Percentiles rank a stretch among this genome's conserved stretches.
Conservation (phyloP, 2,888 invertebrate genomes). For the Drosophila paramelanica region DNA sequence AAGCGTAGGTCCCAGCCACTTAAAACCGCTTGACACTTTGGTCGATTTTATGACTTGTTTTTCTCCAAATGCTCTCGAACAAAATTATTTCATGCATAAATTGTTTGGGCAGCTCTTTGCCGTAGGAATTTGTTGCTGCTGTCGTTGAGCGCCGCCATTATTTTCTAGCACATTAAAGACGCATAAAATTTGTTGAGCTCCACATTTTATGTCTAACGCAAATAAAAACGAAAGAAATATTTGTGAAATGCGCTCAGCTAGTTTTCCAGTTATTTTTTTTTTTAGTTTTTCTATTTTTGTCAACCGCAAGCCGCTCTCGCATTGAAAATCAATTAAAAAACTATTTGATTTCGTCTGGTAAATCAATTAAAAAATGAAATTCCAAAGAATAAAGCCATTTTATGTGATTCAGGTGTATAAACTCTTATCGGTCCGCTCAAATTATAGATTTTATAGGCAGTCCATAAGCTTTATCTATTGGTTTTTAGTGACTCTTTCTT, state of each 20-base stretch:
- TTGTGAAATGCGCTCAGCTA: slow-evolving; percentile 35
- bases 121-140: slow-evolving; percentile 9
- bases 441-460: slow-evolving; percentile 67
- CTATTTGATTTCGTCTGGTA: slow-evolving; percentile 53
- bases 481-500: slow-evolving; percentile 40
- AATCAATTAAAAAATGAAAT: slow-evolving; percentile 70
- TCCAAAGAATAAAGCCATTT: slow-evolving; percentile 75
- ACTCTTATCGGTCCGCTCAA: slow-evolving; percentile 55
- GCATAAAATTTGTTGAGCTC: slow-evolving; percentile 67
- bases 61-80: slow-evolving; percentile 51
- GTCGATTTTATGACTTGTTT: slow-evolving; percentile 63
- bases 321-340: slow-evolving; percentile 77
- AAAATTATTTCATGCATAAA: slow-evolving; percentile 57
- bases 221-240: slow-evolving; percentile 35
- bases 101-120: slow-evolving; percentile 28
- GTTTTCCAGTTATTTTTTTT: background rate
- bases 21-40: slow-evolving; percentile 70
- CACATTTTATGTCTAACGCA: slow-evolving; percentile 46
- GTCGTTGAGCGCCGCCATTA: slow-evolving; percentile 43
- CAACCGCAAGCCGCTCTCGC: background rate
- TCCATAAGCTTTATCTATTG: slow-evolving; percentile 49
- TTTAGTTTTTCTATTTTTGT: no score
- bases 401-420: slow-evolving; percentile 54
- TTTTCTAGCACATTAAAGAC: slow-evolving; percentile 72
- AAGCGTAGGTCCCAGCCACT: slow-evolving; percentile 29